A percentile compares a stretch with the other conserved stretches of the same genome.
These are phyloP conservation scores for Phenganax subtilis DNA, from an alignment of 92 coral and sea anemone genomes.

Conservation along the genomic window DNA sequence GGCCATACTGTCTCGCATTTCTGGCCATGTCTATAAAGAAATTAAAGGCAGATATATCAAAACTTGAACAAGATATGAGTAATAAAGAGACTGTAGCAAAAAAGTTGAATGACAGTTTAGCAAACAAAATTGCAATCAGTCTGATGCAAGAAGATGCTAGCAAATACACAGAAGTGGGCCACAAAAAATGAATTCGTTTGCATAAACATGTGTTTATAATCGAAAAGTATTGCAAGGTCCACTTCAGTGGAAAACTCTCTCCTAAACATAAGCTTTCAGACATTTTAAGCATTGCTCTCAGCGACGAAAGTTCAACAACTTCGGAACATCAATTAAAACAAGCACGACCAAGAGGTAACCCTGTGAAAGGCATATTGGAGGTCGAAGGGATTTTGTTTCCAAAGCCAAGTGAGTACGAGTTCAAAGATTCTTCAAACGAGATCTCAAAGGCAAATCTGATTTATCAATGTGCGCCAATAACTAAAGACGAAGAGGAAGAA, in stretches of 20 bases:
- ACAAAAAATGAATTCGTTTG: constrained; percentile 7
- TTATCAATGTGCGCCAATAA: constrained; percentile 38
- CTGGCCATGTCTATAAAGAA: constrained; percentile 28
- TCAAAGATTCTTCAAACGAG: not conserved
- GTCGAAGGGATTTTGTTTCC: constrained; percentile 49
- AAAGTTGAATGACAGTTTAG: constrained; percentile 43
- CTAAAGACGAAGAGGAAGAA: constrained; percentile 44
- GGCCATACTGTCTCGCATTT: constrained; percentile 3
- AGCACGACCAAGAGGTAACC: constrained; percentile 26
- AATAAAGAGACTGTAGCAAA: constrained; percentile 29
- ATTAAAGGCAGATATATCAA: constrained; percentile 49
- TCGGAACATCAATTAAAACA: not conserved
- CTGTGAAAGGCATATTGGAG: constrained; percentile 48
- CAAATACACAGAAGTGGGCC: constrained; percentile 27
- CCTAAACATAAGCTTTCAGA: constrained; percentile 39
- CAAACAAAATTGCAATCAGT: constrained; percentile 37
- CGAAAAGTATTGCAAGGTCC: constrained; percentile 21
- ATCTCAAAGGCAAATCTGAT: not conserved
- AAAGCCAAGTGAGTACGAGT: not conserved
- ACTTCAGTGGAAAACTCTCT: constrained; percentile 34
- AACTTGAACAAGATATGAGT: constrained; percentile 45
- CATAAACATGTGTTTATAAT: constrained; percentile 26
- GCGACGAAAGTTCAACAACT: constrained; percentile 9
- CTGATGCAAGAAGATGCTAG: constrained; percentile 41
- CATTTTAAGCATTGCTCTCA: constrained; percentile 40